A percentile compares a stretch with the other conserved stretches of the same genome.
Evolutionary conservation across 2,113 vertebrate genomes (phyloP).

Genomic region (Platysteira castanea): DNA sequence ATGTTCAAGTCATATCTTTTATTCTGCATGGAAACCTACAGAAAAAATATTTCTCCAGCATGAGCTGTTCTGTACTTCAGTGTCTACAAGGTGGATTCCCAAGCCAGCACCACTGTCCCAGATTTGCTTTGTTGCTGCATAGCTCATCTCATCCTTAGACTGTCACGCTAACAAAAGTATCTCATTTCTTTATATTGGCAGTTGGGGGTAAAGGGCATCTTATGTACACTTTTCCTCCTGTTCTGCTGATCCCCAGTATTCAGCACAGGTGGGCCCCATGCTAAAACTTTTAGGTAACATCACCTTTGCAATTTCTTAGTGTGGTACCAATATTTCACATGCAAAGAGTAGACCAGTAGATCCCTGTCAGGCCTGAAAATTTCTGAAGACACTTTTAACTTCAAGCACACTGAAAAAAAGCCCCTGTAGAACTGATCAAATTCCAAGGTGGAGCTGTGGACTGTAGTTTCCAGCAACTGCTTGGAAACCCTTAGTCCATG

Average conservation of each 20-base stretch:
- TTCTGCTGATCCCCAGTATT: not conserved
- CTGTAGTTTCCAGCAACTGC: not conserved
- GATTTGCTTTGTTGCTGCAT: not conserved
- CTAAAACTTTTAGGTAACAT: not conserved
- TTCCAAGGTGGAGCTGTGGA: not conserved
- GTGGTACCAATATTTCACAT: not conserved
- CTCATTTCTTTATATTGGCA: not conserved
- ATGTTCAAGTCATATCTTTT: not conserved
- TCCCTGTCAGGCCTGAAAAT: not conserved
- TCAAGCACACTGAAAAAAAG: not conserved
- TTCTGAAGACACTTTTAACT: not conserved
- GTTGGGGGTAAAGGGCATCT: not conserved
- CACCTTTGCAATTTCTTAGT: not conserved
- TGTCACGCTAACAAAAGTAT: not conserved
- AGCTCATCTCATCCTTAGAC: not conserved
- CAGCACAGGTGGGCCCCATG: not conserved
- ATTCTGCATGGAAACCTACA: not conserved
- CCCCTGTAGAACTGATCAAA: not conserved
- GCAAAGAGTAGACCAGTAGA: not conserved
- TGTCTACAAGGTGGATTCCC: not conserved
- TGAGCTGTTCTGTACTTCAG: not conserved
- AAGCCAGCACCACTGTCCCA: not conserved
- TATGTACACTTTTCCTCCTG: not conserved
- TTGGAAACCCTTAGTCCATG: not conserved
- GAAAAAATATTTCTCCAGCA: not conserved